Percentiles rank a stretch among this genome's conserved stretches.
These are phyloP conservation scores for Parnassius glacialis DNA, from an alignment of 2,888 invertebrate species.

Conservation along the genomic window DNA sequence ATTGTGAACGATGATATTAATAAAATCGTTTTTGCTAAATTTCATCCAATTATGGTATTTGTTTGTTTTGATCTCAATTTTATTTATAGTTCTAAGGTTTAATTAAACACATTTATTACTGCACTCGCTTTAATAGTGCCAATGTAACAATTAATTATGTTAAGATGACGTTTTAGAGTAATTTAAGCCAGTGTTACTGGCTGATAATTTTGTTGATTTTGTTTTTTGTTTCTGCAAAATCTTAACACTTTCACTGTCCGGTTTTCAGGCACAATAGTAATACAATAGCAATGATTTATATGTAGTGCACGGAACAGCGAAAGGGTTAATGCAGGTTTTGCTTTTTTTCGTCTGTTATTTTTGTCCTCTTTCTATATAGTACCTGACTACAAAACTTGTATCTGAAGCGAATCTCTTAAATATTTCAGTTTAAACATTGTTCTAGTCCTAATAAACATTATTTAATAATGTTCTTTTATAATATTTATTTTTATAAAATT, in stretches of 20 bases:
- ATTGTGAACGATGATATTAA: too few species aligned
- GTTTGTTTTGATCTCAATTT: conserved; percentile 23
- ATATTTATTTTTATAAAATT: background rate
- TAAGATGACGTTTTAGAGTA: too few species aligned
- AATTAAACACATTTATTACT: conserved; percentile 13
- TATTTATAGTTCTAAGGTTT: background rate
- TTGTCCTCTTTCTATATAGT: conserved; percentile 1
- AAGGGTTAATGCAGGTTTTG: too few species aligned
- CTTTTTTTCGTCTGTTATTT: too few species aligned
- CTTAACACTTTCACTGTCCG: too few species aligned
- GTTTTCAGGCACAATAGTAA: too few species aligned
- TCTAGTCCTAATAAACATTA: conserved; percentile 16
- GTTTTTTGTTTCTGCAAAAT: too few species aligned
- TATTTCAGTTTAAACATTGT: background rate
- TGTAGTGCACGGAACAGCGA: too few species aligned
- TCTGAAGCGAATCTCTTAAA: conserved; percentile 2
- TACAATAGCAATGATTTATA: too few species aligned
- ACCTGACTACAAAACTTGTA: conserved; percentile 13
- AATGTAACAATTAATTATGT: conserved; percentile 11
- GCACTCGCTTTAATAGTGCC: conserved; percentile 25
- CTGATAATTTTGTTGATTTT: too few species aligned
- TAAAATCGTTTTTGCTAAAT: background rate
- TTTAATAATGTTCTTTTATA: conserved; percentile 4
- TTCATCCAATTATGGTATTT: background rate
- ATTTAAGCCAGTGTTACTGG: too few species aligned